phyloP scores from a whole-genome alignment of 2,113 vertebrate genomes.

The Cardinalis cardinalis region DNA sequence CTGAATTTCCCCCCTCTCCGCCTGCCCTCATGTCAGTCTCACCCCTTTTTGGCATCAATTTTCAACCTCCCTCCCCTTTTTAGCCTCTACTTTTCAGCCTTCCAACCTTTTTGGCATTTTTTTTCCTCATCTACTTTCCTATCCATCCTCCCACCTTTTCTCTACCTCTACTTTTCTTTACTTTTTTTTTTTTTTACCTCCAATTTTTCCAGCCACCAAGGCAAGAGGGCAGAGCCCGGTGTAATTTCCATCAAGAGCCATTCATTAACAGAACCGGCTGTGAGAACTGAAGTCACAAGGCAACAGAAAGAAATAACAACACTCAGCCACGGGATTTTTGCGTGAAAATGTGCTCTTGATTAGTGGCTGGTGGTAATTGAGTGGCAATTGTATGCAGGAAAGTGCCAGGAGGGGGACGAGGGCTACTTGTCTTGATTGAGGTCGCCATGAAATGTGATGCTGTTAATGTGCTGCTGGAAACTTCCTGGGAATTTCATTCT shows the following conservation, averaged over 20 bases:
- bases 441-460: not conserved
- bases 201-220: not conserved
- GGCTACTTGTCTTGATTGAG: not conserved
- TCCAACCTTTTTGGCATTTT: not conserved
- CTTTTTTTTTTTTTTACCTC: not conserved
- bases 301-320: not conserved
- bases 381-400: slow-evolving; percentile 15
- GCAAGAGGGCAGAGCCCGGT: not conserved
- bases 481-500: not conserved
- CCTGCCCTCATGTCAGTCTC: not conserved
- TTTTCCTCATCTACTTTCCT: not conserved
- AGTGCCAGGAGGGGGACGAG: not conserved
- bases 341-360: not conserved
- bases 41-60: not conserved
- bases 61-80: not conserved
- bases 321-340: not conserved
- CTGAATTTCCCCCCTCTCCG: not conserved
- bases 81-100: not conserved
- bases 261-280: not conserved
- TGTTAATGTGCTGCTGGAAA: not conserved
- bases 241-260: not conserved
- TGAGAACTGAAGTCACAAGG: not conserved
- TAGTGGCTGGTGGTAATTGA: not conserved
- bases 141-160: too few species aligned
- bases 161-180: not conserved